A percentile compares a stretch with the other conserved stretches of the same genome.
Conservation (phyloP, 92 coral and sea anemone species). For the Anthopleura xanthogrammica region DNA sequence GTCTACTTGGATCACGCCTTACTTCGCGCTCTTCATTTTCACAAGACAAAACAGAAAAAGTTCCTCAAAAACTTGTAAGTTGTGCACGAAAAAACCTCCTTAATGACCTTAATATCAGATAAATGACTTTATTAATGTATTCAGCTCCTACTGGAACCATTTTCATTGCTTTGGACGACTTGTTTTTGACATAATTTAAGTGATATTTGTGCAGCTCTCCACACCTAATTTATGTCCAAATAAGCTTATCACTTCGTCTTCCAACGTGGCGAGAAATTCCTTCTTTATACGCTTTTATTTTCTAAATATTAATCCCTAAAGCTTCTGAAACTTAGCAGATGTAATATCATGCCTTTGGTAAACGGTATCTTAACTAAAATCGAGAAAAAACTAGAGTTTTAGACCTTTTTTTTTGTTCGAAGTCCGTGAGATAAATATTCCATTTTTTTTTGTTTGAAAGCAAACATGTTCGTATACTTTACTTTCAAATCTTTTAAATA, state of each 20-base stretch:
- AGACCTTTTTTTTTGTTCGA: neutral
- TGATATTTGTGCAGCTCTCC: neutral
- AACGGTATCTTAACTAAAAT: neutral
- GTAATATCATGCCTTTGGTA: neutral
- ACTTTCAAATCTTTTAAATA: neutral
- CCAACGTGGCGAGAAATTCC: neutral
- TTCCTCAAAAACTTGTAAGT: conserved; percentile 6
- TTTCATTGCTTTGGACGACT: neutral
- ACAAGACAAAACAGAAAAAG: neutral
- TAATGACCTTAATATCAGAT: neutral
- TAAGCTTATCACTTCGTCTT: neutral
- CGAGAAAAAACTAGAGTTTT: neutral
- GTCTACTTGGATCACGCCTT: neutral
- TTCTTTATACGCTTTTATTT: neutral
- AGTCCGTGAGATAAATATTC: neutral
- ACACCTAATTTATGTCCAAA: neutral
- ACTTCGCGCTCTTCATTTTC: conserved; percentile 3
- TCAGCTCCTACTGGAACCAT: neutral
- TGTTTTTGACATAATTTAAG: neutral
- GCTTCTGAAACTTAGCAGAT: neutral
- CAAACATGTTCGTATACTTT: neutral
- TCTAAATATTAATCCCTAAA: neutral
- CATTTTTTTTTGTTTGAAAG: neutral
- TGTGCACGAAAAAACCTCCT: neutral
- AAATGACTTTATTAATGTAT: neutral